Percentiles rank a stretch among this genome's conserved stretches.
Conservation (phyloP, 2,888 invertebrate species). For the Steinernema scapterisci region DNA sequence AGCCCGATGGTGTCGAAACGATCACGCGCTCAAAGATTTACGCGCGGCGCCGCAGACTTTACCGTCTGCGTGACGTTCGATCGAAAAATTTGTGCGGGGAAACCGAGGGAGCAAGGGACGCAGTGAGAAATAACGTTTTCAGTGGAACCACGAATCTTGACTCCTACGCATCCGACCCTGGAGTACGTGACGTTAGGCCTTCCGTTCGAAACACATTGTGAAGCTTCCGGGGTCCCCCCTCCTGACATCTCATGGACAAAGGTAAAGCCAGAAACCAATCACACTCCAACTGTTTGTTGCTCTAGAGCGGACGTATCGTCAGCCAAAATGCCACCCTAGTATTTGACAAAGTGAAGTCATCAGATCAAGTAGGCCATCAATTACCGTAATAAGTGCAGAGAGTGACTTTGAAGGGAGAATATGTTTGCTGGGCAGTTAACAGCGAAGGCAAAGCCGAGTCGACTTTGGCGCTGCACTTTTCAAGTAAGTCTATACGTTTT, state of each 20-base stretch:
- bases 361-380: conserved; percentile 34
- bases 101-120: not conserved
- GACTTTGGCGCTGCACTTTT: conserved; percentile 49
- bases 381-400: not conserved
- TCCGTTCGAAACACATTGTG: conserved; percentile 45
- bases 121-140: not conserved
- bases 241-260: conserved; percentile 59
- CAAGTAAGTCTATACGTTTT: conserved; percentile 49
- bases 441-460: conserved; percentile 53
- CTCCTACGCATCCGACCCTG: not conserved
- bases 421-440: conserved; percentile 59
- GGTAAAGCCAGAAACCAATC: conserved; percentile 38
- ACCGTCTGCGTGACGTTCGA: conserved; percentile 3
- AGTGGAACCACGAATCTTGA: not conserved
- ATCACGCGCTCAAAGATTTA: not conserved
- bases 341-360: conserved; percentile 38
- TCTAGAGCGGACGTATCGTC: conserved; percentile 48
- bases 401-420: conserved; percentile 48
- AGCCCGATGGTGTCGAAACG: not conserved
- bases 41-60: not conserved
- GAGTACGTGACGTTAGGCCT: not conserved
- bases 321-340: conserved; percentile 47
- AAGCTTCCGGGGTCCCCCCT: conserved; percentile 53
- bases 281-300: not conserved
- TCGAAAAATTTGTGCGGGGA: not conserved